Base-by-base conservation (phyloP, 2,113 vertebrate genomes). In the Danio rerio region DNA sequence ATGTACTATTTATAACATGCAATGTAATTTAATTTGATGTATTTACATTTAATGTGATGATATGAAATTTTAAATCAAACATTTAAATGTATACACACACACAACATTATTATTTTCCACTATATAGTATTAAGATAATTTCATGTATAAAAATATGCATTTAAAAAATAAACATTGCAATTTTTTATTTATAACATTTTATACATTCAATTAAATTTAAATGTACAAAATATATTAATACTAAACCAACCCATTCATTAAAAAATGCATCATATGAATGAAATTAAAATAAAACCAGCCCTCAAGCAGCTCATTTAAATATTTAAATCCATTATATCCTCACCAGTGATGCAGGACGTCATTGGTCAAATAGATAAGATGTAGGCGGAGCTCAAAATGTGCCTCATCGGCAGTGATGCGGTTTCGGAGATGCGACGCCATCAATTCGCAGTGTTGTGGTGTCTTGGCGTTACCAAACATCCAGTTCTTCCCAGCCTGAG, bases 331-430 rank as follows among this genome's bases (percentile, higher is more conserved):
- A 42, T 42, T 7, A 15, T 15, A 16, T 10, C 5, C 9, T 50
- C 81, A 99, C 98, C 98, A 99, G 92, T 99, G 98, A 85, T 99
- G 98, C 49, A 99, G 83, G 3, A 99, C 98, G 0, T 99, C 98
- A 0, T 99, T 99, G 86, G 96, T 99, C 55, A 99, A 86, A 89
- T 99, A 99, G 92, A 99, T 99, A 13, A 99, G 95, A 80, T 99
- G 98, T 3, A 99, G 91, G 0, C 98, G 93, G 7, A 99, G 95
- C 91, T 99, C 97, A 0, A 99, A 99, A 88, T 97, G 97, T 0
- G 96, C 97, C 1, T 93, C 94, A 0, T 98, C 97, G 0, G 94
- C 92, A 0, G 95, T 97, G 78, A 99, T 99, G 9, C 97, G 96
- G 86, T 98, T 97, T 16, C 97, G 94, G n/a, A 99, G 94, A 90